Evolutionary conservation across 1,140 invertebrate genomes (phyloP).

Genomic region (Micrasema minimum): DNA sequence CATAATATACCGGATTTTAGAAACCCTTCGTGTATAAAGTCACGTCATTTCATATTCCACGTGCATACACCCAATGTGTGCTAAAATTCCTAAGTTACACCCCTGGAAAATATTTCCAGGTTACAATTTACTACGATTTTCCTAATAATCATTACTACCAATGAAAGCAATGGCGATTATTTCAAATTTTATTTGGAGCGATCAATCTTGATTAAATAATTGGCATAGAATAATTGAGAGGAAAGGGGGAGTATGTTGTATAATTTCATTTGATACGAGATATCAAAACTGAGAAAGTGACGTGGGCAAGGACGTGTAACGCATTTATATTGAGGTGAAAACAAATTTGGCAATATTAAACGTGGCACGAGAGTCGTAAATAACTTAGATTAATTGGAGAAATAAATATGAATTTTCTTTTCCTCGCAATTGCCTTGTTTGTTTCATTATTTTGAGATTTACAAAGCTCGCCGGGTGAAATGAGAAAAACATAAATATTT

Average conservation of each 20-base stretch:
- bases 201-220: background rate
- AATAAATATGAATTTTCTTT: slow-evolving; percentile 1
- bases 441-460: too few species aligned
- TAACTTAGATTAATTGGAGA: slow-evolving; percentile 2
- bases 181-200: background rate
- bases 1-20: too few species aligned
- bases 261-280: background rate
- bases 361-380: background rate
- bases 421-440: background rate
- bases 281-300: background rate
- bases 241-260: background rate
- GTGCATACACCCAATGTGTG: too few species aligned
- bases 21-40: too few species aligned
- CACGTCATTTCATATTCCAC: too few species aligned
- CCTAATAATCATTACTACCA: too few species aligned
- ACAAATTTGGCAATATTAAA: background rate
- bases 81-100: too few species aligned
- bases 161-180: too few species aligned
- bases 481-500: too few species aligned
- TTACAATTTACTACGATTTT: too few species aligned
- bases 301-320: background rate
- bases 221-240: background rate
- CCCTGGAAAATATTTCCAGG: too few species aligned
- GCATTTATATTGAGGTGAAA: background rate
- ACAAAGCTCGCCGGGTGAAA: too few species aligned